A percentile compares a stretch with the other conserved stretches of the same genome.
phyloP scores from a whole-genome alignment of 1,140 invertebrate genomes.

The Apis laboriosa region DNA sequence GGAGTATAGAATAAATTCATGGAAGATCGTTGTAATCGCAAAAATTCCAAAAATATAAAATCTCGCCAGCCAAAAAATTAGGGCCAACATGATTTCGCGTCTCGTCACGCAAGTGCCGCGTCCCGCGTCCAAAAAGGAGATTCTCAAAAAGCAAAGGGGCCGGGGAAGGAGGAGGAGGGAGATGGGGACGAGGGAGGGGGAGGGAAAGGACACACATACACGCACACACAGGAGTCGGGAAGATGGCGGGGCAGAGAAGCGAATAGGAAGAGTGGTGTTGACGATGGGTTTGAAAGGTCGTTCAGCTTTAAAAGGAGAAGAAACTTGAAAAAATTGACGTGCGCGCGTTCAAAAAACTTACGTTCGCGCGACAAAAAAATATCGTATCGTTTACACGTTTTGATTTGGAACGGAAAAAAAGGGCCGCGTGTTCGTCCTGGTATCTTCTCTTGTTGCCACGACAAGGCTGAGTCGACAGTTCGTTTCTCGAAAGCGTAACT shows the following conservation, averaged over 20 bases:
- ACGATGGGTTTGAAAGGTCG: slow-evolving; percentile 19
- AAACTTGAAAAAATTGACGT: slow-evolving; percentile 48
- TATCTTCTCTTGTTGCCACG: slow-evolving; percentile 41
- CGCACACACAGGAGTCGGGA: background rate
- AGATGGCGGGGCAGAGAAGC: slow-evolving; percentile 43
- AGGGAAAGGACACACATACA: background rate
- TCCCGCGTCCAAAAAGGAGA: slow-evolving; percentile 48
- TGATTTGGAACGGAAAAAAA: slow-evolving; percentile 49
- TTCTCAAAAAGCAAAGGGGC: slow-evolving; percentile 1
- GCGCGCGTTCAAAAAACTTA: slow-evolving; percentile 65
- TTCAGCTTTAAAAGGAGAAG: slow-evolving; percentile 38
- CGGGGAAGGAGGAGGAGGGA: no score
- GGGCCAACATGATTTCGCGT: slow-evolving; percentile 64
- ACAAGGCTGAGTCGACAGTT: slow-evolving; percentile 46
- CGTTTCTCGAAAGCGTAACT: slow-evolving; percentile 62
- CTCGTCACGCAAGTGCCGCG: slow-evolving; percentile 39
- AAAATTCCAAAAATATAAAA: slow-evolving; percentile 82
- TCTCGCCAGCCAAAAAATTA: slow-evolving; percentile 79
- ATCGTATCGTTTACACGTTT: background rate
- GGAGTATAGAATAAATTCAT: slow-evolving; percentile 60
- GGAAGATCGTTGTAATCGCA: slow-evolving; percentile 60
- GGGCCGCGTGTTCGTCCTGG: slow-evolving; percentile 42
- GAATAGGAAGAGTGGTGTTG: slow-evolving; percentile 34
- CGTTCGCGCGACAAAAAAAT: slow-evolving; percentile 62
- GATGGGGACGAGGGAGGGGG: no score